These are phyloP conservation scores for Piezodorus guildinii DNA, from an alignment of 1,140 invertebrate genomes.

Conservation along the genomic window DNA sequence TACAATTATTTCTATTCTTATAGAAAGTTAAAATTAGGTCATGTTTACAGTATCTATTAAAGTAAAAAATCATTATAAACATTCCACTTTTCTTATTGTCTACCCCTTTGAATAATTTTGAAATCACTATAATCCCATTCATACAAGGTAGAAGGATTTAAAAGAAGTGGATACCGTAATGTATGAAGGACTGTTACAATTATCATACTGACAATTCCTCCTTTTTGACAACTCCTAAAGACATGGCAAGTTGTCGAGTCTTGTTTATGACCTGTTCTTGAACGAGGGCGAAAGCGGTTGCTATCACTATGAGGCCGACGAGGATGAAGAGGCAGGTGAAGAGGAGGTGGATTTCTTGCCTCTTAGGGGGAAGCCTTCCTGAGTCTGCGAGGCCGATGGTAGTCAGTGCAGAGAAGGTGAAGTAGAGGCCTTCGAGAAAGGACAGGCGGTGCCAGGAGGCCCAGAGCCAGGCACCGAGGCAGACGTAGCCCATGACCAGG, in stretches of 20 bases:
- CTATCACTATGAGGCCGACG: slow-evolving; percentile 75
- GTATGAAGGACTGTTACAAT: no score
- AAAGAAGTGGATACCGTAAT: no score
- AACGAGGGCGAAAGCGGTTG: slow-evolving; percentile 85
- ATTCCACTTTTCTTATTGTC: no score
- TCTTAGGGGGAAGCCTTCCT: slow-evolving; percentile 43
- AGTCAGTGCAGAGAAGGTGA: slow-evolving; percentile 76
- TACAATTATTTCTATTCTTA: no score
- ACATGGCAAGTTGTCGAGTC: slow-evolving; percentile 53
- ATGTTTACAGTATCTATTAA: no score
- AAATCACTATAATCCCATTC: no score
- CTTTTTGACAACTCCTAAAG: slow-evolving; percentile 38
- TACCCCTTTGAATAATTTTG: no score
- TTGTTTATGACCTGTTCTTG: slow-evolving; percentile 77
- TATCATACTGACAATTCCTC: slow-evolving; percentile 22
- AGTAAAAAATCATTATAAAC: no score
- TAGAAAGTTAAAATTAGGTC: no score
- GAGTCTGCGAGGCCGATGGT: slow-evolving; percentile 80
- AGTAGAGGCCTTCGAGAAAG: slow-evolving; percentile 72
- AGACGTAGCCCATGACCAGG: slow-evolving; percentile 56
- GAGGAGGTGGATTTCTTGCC: slow-evolving; percentile 45
- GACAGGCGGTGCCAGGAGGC: slow-evolving; percentile 63
- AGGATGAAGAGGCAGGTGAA: slow-evolving; percentile 77
- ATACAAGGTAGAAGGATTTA: no score
- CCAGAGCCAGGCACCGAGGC: slow-evolving; percentile 56